Conservation (phyloP, 2,113 vertebrate genomes). For the Muscicapa adusta region DNA sequence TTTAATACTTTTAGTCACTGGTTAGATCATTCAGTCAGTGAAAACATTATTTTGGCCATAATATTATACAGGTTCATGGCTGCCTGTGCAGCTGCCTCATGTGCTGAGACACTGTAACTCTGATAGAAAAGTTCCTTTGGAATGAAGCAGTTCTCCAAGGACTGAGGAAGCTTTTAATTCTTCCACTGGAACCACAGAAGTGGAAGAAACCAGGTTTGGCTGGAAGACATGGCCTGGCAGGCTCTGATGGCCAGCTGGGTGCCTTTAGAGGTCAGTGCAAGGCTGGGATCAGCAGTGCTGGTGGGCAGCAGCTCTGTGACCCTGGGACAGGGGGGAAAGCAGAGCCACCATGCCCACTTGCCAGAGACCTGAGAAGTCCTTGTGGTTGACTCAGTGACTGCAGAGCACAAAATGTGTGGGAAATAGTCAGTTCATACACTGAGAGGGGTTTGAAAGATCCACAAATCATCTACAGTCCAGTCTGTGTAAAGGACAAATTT, state of each 20-base stretch:
- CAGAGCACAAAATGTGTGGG: not conserved
- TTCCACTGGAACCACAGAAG: not conserved
- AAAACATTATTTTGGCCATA: not conserved
- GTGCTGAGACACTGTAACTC: not conserved
- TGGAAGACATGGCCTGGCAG: not conserved
- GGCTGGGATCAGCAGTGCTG: not conserved
- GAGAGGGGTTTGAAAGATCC: not conserved
- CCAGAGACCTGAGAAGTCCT: not conserved
- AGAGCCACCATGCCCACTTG: accelerated
- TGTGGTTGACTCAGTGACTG: not conserved
- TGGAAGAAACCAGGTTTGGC: not conserved
- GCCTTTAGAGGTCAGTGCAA: not conserved
- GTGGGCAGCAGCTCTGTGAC: not conserved
- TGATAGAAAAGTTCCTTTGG: not conserved
- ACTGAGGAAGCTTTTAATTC: not conserved
- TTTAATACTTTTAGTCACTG: not conserved
- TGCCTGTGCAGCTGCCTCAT: accelerated
- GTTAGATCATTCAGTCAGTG: not conserved
- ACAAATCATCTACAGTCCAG: not conserved
- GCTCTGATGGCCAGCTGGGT: not conserved
- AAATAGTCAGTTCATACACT: not conserved
- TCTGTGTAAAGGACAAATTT: not conserved
- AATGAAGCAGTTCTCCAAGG: not conserved
- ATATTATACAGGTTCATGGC: not conserved
- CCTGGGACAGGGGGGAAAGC: no score